phyloP scores from a whole-genome alignment of 64 coral and sea anemone genomes.

The Pocillopora damicornis region DNA sequence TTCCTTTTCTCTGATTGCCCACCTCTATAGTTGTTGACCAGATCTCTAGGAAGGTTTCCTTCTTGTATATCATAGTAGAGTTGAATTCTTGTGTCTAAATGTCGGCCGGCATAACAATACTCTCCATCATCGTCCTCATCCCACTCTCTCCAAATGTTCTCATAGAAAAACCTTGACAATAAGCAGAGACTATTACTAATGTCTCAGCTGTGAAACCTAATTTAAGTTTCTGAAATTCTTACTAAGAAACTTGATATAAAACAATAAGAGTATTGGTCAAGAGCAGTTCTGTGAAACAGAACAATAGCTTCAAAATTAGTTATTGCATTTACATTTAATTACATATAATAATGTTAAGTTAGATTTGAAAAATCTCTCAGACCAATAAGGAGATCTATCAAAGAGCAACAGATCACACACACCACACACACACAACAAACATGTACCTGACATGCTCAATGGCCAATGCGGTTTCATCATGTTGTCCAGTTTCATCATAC shows the following conservation, averaged over 20 bases:
- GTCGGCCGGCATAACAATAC: conserved; percentile 47
- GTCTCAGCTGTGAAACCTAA: not conserved
- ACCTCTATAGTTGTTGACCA: conserved; percentile 87
- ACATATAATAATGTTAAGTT: too few species aligned
- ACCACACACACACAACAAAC: not conserved
- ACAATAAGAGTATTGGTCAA: too few species aligned
- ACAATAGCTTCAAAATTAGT: too few species aligned
- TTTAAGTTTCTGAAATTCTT: not conserved
- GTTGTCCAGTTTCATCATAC: conserved; percentile 91
- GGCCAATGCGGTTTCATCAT: conserved; percentile 87
- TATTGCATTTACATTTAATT: too few species aligned
- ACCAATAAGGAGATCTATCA: not conserved
- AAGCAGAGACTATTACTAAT: not conserved
- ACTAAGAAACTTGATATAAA: too few species aligned
- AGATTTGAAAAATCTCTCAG: not conserved
- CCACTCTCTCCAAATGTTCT: conserved; percentile 97
- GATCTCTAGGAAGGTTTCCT: conserved; percentile 74
- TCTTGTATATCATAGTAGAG: conserved; percentile 88
- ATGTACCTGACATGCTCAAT: conserved; percentile 93
- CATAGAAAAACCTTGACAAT: conserved; percentile 89
- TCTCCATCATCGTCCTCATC: conserved; percentile 94
- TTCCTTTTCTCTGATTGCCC: not conserved
- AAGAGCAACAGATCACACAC: not conserved
- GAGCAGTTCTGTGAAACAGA: too few species aligned
- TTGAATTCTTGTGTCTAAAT: conserved; percentile 78